Percentiles rank a stretch among this genome's conserved stretches.
These are phyloP conservation scores for Bombus ignitus DNA, from an alignment of 1,140 invertebrate species.

Conservation along the genomic window DNA sequence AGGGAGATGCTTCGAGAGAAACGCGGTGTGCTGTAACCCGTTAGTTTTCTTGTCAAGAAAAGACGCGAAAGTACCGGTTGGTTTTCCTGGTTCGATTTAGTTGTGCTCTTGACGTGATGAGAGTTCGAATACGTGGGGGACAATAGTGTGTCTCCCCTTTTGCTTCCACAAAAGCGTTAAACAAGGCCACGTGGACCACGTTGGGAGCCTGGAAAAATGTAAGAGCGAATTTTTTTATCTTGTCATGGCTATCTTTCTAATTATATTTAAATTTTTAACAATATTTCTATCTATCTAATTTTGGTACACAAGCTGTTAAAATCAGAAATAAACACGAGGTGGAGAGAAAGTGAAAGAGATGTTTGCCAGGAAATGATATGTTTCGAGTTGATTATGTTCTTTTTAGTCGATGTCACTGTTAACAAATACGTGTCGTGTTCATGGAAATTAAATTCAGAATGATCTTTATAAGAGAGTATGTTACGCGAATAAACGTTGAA, in stretches of 20 bases:
- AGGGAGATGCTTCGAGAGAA: neutral
- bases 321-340: neutral
- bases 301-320: no score
- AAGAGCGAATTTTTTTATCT: neutral
- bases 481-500: neutral
- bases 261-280: no score
- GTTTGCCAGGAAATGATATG: neutral
- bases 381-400: neutral
- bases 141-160: constrained; percentile 47
- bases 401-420: neutral
- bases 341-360: neutral
- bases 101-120: neutral
- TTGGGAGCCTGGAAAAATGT: constrained; percentile 76
- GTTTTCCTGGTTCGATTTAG: constrained; percentile 9
- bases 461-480: neutral
- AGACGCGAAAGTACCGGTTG: constrained; percentile 16
- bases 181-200: constrained; percentile 77
- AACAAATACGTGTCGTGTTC: neutral
- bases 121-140: constrained; percentile 29
- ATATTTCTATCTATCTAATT: neutral
- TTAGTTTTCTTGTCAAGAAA: constrained; percentile 40
- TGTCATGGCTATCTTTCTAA: neutral
- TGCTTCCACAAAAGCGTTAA: constrained; percentile 51
- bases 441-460: neutral
- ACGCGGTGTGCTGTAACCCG: neutral